phyloP scores from a whole-genome alignment of 2,888 invertebrate genomes.

The Coremacera marginata region DNA sequence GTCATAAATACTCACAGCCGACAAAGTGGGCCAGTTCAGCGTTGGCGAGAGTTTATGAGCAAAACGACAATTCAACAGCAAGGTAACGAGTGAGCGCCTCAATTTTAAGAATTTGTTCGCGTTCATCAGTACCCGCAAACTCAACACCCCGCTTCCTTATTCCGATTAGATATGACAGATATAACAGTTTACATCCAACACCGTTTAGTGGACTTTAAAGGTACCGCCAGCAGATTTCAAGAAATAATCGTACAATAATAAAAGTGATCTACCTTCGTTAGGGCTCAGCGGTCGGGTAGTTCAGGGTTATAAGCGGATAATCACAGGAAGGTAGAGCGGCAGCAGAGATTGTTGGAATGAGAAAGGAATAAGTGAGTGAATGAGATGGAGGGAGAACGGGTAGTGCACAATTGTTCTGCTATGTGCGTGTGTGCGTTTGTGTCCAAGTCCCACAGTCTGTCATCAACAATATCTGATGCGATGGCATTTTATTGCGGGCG shows the following conservation, averaged over 20 bases:
- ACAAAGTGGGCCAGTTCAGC: conserved; percentile 29
- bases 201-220: conserved; percentile 34
- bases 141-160: conserved; percentile 21
- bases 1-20: conserved; percentile 35
- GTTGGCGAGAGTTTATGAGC: conserved; percentile 23
- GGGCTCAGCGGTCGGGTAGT: background rate
- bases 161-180: conserved; percentile 36
- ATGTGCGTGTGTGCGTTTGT: background rate
- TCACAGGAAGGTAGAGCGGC: background rate
- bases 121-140: background rate
- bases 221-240: conserved; percentile 34
- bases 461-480: conserved; percentile 27
- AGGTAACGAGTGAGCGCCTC: conserved; percentile 11
- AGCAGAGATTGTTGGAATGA: background rate
- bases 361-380: background rate
- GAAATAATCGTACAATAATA: conserved; percentile 28
- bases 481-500: conserved; percentile 32
- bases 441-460: conserved; percentile 10
- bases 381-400: background rate
- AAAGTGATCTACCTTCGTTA: conserved; percentile 19
- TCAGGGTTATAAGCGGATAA: background rate
- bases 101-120: conserved; percentile 23
- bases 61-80: background rate
- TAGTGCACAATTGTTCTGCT: background rate
- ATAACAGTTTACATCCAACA: conserved; percentile 31